These are phyloP conservation scores for Anthoptus insignis DNA, from an alignment of 2,888 invertebrate species.

Conservation along the genomic window DNA sequence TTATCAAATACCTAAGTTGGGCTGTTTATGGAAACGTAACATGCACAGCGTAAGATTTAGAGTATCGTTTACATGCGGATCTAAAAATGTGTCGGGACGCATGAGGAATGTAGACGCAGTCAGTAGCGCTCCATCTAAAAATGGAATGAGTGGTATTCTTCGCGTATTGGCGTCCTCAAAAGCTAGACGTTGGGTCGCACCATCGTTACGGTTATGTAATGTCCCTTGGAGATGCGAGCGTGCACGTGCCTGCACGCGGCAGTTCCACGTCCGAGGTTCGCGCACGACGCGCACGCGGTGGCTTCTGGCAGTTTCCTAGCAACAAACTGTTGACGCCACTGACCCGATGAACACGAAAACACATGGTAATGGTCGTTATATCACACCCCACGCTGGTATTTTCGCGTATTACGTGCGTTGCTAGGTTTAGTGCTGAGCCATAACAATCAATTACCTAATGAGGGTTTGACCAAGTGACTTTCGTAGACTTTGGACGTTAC, in stretches of 20 bases:
- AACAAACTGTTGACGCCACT: constrained; percentile 84
- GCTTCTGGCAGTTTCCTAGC: constrained; percentile 81
- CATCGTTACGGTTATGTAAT: constrained; percentile 77
- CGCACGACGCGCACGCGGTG: constrained; percentile 64
- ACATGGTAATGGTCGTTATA: constrained; percentile 81
- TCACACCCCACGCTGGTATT: constrained; percentile 67
- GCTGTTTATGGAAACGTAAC: constrained; percentile 51
- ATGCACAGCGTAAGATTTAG: constrained; percentile 55
- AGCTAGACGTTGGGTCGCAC: constrained; percentile 5
- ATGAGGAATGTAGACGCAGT: constrained; percentile 73
- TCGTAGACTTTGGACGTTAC: constrained; percentile 52
- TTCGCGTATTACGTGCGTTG: constrained; percentile 51
- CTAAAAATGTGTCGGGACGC: constrained; percentile 83
- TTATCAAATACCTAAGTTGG: constrained; percentile 46
- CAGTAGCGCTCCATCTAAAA: constrained; percentile 81
- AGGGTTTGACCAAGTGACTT: constrained; percentile 50
- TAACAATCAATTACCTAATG: constrained; percentile 55
- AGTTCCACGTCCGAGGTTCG: constrained; percentile 76
- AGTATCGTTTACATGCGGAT: constrained; percentile 83
- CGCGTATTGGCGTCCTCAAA: constrained; percentile 62
- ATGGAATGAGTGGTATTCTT: constrained; percentile 77
- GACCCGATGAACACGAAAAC: constrained; percentile 83
- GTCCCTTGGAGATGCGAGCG: constrained; percentile 65
- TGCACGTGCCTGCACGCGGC: constrained; percentile 82
- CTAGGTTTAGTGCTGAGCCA: constrained; percentile 51